Conservation (phyloP, 64 coral and sea anemone genomes). For the Dendronephthya gigantea region DNA sequence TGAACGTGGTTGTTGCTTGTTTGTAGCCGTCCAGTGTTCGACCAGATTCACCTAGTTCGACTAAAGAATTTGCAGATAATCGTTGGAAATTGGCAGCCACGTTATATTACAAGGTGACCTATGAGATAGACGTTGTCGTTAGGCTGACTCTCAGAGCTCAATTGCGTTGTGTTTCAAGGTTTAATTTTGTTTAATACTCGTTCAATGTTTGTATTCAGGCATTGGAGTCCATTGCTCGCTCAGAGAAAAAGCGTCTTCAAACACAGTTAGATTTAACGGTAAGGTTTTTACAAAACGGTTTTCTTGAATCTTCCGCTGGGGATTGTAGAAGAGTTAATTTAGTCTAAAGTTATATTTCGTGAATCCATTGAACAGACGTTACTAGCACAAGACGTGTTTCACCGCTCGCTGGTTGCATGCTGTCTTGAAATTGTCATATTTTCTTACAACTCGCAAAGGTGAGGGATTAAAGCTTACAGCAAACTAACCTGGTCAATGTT, state of each 20-base stretch:
- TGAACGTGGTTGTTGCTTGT: background rate
- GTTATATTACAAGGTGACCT: conserved; percentile 81
- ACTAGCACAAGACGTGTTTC: conserved; percentile 76
- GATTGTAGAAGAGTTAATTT: no score
- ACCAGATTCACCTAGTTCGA: conserved; percentile 73
- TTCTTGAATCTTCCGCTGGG: no score
- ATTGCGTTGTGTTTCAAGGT: background rate
- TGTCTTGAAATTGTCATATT: conserved; percentile 96
- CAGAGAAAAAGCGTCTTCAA: conserved; percentile 73
- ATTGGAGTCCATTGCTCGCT: conserved; percentile 71
- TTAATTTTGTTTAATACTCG: no score
- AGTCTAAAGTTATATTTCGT: background rate
- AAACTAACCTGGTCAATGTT: no score
- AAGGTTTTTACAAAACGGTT: no score
- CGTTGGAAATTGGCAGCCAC: conserved; percentile 80
- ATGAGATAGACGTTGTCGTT: background rate
- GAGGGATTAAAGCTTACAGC: background rate
- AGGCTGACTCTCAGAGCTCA: background rate
- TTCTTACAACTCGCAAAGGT: conserved; percentile 97
- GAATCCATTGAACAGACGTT: conserved; percentile 39
- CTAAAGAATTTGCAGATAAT: conserved; percentile 79
- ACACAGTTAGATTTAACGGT: conserved; percentile 79
- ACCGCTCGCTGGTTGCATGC: conserved; percentile 73
- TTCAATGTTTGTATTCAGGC: conserved; percentile 32
- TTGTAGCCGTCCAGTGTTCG: conserved; percentile 68